These are phyloP conservation scores for Callipepla californica DNA, from an alignment of 2,113 vertebrate species.

Conservation along the genomic window DNA sequence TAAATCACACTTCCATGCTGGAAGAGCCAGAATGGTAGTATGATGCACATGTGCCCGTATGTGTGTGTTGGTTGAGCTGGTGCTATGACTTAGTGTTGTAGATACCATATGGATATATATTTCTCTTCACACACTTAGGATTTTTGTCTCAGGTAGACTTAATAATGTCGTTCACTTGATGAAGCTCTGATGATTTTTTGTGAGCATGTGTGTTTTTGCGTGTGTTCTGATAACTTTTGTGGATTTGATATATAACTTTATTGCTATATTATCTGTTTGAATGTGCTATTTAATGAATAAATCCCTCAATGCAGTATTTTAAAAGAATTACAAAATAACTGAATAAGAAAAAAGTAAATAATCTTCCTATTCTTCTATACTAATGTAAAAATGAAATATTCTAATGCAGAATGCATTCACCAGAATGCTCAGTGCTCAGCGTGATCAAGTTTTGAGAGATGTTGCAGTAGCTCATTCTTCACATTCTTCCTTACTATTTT, in stretches of 20 bases:
- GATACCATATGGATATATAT: neutral
- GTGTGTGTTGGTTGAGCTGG: neutral
- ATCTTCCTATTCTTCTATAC: neutral
- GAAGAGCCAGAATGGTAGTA: neutral
- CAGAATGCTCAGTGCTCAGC: neutral
- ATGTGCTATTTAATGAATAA: neutral
- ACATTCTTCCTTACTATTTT: neutral
- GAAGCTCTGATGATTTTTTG: neutral
- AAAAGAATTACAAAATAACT: neutral
- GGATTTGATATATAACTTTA: neutral
- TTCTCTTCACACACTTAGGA: neutral
- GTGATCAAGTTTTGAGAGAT: neutral
- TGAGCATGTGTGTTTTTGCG: neutral
- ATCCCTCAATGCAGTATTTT: neutral
- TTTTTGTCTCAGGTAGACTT: neutral
- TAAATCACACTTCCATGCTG: neutral
- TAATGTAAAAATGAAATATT: neutral
- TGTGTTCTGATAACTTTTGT: neutral
- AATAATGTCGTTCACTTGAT: neutral
- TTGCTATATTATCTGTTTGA: neutral
- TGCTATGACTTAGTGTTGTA: neutral
- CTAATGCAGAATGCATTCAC: neutral
- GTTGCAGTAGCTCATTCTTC: neutral
- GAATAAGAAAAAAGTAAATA: neutral
- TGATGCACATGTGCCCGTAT: accelerated